Percentiles rank a stretch among this genome's conserved stretches.
phyloP scores from a whole-genome alignment of 1,140 invertebrate species.

The Galleria mellonella region DNA sequence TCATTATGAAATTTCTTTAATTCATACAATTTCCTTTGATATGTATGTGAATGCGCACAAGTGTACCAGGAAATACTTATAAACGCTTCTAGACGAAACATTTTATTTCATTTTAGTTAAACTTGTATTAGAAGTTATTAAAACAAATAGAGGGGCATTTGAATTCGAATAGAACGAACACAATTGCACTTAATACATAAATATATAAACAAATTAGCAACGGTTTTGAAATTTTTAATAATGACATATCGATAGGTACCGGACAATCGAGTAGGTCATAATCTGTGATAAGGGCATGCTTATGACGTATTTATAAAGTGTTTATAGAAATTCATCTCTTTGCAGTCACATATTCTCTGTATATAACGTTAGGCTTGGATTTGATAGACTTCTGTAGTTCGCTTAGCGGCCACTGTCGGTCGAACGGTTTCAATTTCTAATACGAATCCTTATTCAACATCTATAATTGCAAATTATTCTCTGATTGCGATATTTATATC shows the following conservation, averaged over 20 bases:
- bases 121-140: slow-evolving; percentile 9
- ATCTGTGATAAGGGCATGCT: slow-evolving; percentile 68
- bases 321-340: slow-evolving; percentile 26
- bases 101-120: background rate
- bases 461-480: background rate
- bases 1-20: slow-evolving; percentile 6
- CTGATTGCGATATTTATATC: background rate
- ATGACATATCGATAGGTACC: slow-evolving; percentile 57
- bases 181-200: background rate
- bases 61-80: slow-evolving; percentile 4
- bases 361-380: slow-evolving; percentile 50
- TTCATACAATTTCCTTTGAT: slow-evolving; percentile 13
- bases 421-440: slow-evolving; percentile 27
- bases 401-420: slow-evolving; percentile 54
- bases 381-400: slow-evolving; percentile 64
- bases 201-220: slow-evolving; percentile 2
- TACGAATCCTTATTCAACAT: slow-evolving; percentile 3
- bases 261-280: slow-evolving; percentile 51
- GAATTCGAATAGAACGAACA: slow-evolving; percentile 2
- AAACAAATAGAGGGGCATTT: slow-evolving; percentile 9
- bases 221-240: slow-evolving; percentile 21
- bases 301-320: slow-evolving; percentile 46
- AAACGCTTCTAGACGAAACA: background rate
- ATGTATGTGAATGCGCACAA: slow-evolving; percentile 31
- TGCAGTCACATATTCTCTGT: slow-evolving; percentile 34